A percentile compares a stretch with the other conserved stretches of the same genome.
Evolutionary conservation across 2,113 vertebrate species (phyloP).

Genomic region (Regulus satrapa): DNA sequence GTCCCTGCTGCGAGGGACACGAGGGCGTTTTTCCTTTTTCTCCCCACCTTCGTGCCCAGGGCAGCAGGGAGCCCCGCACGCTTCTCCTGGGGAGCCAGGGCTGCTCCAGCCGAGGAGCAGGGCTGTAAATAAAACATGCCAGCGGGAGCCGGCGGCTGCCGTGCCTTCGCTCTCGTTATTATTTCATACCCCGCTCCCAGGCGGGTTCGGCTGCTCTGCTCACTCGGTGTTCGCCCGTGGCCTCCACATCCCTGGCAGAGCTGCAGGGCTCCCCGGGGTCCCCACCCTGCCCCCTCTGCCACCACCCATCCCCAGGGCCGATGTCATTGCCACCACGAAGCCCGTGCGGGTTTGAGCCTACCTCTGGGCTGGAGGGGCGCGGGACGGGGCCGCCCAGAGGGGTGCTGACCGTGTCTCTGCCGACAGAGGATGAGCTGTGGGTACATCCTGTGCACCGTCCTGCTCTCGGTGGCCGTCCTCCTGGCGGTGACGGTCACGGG

Average conservation of each 20-base stretch:
- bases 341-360: neutral
- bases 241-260: neutral
- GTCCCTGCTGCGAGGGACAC: accelerated
- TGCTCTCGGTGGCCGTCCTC: conserved; percentile 89
- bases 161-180: neutral
- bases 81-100: neutral
- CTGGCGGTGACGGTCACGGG: conserved; percentile 88
- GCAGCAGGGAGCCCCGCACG: neutral
- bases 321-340: neutral
- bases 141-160: neutral
- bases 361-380: neutral
- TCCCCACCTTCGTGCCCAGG: neutral
- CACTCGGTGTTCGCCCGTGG: neutral
- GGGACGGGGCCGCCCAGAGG: accelerated
- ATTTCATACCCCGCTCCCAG: conserved; percentile 32
- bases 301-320: neutral
- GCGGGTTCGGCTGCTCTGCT: neutral
- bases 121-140: neutral
- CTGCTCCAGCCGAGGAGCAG: neutral
- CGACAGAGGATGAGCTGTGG: conserved; percentile 88
- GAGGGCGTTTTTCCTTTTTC: neutral
- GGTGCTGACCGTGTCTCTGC: neutral
- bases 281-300: neutral
- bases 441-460: conserved; percentile 87
- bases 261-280: neutral